Conservation (phyloP, 2,888 invertebrate species). For the Amiota minor region DNA sequence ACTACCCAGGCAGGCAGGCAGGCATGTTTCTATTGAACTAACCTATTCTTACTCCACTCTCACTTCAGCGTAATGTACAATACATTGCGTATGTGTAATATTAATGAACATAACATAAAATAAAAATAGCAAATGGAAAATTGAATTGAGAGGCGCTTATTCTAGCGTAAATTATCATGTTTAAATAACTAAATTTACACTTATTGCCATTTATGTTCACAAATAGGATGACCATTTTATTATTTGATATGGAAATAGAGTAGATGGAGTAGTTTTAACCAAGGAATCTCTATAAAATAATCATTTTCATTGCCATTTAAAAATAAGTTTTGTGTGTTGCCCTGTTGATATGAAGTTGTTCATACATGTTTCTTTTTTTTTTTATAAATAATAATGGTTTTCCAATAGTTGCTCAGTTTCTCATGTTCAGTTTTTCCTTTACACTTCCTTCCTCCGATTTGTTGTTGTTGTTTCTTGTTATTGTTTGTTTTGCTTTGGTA, state of each 20-base stretch:
- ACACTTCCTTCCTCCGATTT: too few relatives aligned
- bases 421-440: too few relatives aligned
- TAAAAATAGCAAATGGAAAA: too few relatives aligned
- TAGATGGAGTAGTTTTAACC: too few relatives aligned
- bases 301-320: too few relatives aligned
- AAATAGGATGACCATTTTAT: background rate
- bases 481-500: background rate
- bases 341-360: background rate
- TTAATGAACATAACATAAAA: too few relatives aligned
- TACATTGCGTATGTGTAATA: constrained; percentile 11
- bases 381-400: constrained; percentile 44
- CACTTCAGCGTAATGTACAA: constrained; percentile 7
- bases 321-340: too few relatives aligned
- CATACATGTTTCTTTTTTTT: constrained; percentile 26
- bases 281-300: too few relatives aligned
- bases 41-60: too few relatives aligned
- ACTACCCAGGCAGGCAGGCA: too few relatives aligned
- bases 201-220: background rate
- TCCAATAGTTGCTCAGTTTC: constrained; percentile 26
- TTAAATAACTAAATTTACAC: constrained; percentile 33
- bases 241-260: background rate
- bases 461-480: too few relatives aligned
- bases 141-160: background rate
- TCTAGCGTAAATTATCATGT: constrained; percentile 49
- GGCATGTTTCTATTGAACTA: too few relatives aligned